phyloP scores from a whole-genome alignment of 2,888 invertebrate species.

The Miltochrista miniata region DNA sequence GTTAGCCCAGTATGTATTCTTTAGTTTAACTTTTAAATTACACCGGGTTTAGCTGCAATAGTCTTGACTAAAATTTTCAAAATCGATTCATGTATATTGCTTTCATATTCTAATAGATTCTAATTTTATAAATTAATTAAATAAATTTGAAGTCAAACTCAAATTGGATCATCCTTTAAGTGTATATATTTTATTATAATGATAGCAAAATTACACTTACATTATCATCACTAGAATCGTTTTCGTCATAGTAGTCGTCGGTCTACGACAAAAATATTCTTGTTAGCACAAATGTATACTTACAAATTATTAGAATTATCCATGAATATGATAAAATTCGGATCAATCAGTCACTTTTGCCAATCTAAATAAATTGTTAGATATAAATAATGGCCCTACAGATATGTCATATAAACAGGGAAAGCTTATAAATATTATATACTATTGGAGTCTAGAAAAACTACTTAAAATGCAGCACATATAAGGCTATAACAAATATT shows the following conservation, averaged over 20 bases:
- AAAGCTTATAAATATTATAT: no score
- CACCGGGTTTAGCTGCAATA: background rate
- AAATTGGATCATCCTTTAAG: background rate
- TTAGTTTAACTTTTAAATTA: slow-evolving; percentile 1
- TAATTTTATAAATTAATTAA: background rate
- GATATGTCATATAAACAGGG: no score
- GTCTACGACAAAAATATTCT: slow-evolving; percentile 48
- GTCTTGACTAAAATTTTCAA: no score
- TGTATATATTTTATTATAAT: background rate
- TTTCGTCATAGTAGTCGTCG: slow-evolving; percentile 6
- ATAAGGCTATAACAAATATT: background rate
- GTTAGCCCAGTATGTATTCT: background rate
- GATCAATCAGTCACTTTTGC: no score
- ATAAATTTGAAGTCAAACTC: background rate
- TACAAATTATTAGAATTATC: no score
- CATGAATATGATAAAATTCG: no score
- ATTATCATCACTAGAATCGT: slow-evolving; percentile 11
- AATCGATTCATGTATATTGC: background rate
- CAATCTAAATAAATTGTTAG: no score
- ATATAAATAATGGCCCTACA: no score
- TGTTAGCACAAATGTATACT: slow-evolving; percentile 5
- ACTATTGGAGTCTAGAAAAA: no score
- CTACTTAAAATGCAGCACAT: background rate
- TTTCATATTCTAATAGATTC: background rate
- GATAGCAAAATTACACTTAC: slow-evolving; percentile 43